Evolutionary conservation across 2,113 vertebrate genomes (phyloP), one percentile per base, ranked within the genome.

Genomic region (Dendropsophus ebraccatus): DNA sequence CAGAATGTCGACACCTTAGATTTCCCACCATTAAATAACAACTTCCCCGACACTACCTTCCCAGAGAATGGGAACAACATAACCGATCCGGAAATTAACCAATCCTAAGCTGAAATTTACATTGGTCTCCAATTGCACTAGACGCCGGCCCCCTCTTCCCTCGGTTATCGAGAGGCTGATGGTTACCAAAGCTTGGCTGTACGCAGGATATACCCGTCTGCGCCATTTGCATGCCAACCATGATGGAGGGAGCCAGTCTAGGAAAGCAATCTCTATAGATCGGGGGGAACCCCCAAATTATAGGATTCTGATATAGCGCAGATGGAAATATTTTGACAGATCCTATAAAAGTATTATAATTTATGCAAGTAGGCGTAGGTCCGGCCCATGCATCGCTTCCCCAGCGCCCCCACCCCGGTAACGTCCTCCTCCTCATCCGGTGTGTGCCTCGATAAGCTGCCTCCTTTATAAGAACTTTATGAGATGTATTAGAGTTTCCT

Each of bases 11-110:
- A 93, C 81, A 89, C 89, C 0, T 82, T 92, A 86, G 94, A 95
- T 32, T 92, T 94, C 85, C 93, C 95, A 87, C 88, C 13, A 35
- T 95, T 92, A 93, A 93, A 93, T 88, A 91, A 87, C 93, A 91
- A 87, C 90, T 93, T 95, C 89, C 90, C 91, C 87, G 54, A 93
- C 88, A 50, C n/a, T n/a, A n/a, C 89, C 70, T 93, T 95, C 90
- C 89, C 94, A 88, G 95, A 94, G 88, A 97, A 96, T 84, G 94
- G 96, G 84, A 96, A 95, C 67, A 37, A 41, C 90, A 90, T 95
- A 89, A 89, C 90, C 87, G 91, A 93, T 87, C 90, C 93, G 74
- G 94, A 95, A 87, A 91, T 95, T 10, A 94, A 94, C 87, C 91
- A 94, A 41, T 94, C 95, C 90, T 94, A 95, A 92, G 58, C 32